Conservation (phyloP, 2,113 vertebrate genomes). For the Pelecanoides urinatrix region DNA sequence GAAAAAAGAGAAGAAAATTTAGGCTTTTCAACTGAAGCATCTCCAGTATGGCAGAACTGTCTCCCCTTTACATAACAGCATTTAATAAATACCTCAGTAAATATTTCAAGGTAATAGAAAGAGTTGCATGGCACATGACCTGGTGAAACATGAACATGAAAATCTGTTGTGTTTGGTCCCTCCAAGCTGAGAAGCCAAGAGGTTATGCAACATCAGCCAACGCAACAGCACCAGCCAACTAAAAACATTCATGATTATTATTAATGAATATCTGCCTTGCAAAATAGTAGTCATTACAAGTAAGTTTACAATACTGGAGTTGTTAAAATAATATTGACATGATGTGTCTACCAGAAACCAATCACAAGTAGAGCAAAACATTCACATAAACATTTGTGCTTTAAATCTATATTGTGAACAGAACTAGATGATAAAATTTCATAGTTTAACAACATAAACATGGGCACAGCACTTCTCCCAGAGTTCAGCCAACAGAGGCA, state of each 20-base stretch:
- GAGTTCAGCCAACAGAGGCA: background rate
- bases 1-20: background rate
- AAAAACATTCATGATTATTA: background rate
- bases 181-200: background rate
- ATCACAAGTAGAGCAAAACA: background rate
- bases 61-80: background rate
- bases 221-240: background rate
- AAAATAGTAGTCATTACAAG: background rate
- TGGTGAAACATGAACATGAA: background rate
- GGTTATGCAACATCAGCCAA: background rate
- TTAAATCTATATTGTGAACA: background rate
- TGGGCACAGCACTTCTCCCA: background rate
- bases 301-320: background rate
- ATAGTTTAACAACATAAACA: background rate
- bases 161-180: background rate
- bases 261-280: background rate
- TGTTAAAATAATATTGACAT: background rate
- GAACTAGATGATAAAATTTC: background rate
- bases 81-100: background rate
- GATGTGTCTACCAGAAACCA: background rate
- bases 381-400: accelerated
- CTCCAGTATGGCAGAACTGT: background rate
- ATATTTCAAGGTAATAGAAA: background rate
- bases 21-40: background rate
- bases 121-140: background rate